Conservation (phyloP, 2,113 vertebrate genomes). For the Probosciger aterrimus region DNA sequence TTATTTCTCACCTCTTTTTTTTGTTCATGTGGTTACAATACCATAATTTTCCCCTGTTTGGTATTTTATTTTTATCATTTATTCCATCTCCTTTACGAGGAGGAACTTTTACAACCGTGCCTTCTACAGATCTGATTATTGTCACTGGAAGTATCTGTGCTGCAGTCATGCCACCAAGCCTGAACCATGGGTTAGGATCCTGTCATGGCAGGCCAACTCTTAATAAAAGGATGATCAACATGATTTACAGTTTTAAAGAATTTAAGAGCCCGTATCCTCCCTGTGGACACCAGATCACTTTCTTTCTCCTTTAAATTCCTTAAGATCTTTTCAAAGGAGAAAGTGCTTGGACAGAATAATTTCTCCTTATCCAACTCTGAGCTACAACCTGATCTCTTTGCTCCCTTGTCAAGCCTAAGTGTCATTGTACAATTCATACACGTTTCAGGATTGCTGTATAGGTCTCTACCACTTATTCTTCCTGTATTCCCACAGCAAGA, state of each 20-base stretch:
- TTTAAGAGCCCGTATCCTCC: not conserved
- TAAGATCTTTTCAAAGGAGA: not conserved
- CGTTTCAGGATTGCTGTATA: not conserved
- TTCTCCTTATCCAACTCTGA: not conserved
- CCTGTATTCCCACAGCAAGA: not conserved
- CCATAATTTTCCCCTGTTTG: not conserved
- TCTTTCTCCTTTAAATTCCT: not conserved
- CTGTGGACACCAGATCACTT: not conserved
- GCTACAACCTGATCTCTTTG: not conserved
- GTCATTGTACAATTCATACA: not conserved
- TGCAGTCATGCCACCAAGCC: not conserved
- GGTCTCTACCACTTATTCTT: not conserved
- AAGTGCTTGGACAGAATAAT: not conserved
- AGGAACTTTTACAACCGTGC: not conserved
- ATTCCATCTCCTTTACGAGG: not conserved
- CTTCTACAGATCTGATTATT: not conserved
- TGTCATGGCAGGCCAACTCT: not conserved
- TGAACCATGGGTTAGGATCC: not conserved
- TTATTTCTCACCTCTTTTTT: not conserved
- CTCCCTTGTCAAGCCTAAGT: not conserved
- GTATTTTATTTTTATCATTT: not conserved
- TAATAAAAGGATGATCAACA: not conserved
- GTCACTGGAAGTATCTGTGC: not conserved
- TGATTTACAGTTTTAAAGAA: not conserved
- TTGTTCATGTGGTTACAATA: not conserved